These are phyloP conservation scores for Aythya baeri DNA, from an alignment of 2,113 vertebrate species.

Conservation along the genomic window DNA sequence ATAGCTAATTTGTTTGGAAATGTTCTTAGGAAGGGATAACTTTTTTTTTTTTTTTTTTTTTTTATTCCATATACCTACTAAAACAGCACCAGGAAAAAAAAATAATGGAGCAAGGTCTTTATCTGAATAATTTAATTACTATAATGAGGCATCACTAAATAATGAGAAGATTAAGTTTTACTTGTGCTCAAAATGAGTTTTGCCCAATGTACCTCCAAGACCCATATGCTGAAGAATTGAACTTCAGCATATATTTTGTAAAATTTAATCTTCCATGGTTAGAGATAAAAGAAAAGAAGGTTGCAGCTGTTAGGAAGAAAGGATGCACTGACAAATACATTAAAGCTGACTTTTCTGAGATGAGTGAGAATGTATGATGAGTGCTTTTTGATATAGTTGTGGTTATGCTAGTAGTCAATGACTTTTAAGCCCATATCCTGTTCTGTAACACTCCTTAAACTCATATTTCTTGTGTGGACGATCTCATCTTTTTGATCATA, in stretches of 20 bases:
- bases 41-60: no score
- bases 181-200: not conserved
- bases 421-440: not conserved
- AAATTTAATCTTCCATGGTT: not conserved
- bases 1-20: not conserved
- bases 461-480: not conserved
- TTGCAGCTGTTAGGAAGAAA: not conserved
- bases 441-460: not conserved
- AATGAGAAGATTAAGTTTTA: not conserved
- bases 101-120: not conserved
- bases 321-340: not conserved
- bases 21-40: not conserved
- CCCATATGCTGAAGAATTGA: not conserved
- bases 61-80: not conserved
- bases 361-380: not conserved
- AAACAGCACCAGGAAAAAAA: not conserved
- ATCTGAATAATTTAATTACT: not conserved
- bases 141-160: not conserved
- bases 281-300: not conserved
- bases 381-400: not conserved
- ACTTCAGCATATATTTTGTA: not conserved
- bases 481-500: not conserved
- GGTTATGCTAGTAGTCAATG: not conserved
- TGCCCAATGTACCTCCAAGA: not conserved
- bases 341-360: not conserved